phyloP scores from a whole-genome alignment of 2,113 vertebrate species.

The Ploceus nigricollis region DNA sequence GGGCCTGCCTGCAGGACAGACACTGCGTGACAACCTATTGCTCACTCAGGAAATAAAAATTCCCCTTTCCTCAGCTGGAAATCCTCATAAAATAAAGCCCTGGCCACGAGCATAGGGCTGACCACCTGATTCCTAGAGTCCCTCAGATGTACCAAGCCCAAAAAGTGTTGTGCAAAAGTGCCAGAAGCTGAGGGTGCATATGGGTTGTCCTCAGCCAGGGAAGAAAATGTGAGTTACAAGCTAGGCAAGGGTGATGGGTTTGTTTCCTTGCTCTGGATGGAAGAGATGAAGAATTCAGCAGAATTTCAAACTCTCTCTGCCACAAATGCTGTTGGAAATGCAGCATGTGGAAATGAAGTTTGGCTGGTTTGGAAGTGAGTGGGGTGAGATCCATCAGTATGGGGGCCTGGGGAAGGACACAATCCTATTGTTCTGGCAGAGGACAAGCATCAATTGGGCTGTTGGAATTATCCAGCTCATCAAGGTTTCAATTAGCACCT shows the following conservation, averaged over 20 bases:
- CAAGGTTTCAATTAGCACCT: not conserved
- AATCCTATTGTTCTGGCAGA: no score
- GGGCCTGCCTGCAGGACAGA: not conserved
- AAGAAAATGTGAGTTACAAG: no score
- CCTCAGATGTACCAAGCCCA: not conserved
- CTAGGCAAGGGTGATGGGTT: not conserved
- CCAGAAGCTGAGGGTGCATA: not conserved
- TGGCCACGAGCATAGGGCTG: no score
- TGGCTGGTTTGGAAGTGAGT: not conserved
- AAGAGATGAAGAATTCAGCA: not conserved
- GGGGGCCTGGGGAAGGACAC: not conserved
- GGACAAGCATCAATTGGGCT: accelerated
- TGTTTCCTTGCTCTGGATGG: accelerated
- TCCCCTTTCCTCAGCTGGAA: not conserved
- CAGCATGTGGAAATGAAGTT: not conserved
- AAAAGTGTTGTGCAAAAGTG: not conserved
- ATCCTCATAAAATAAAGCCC: not conserved
- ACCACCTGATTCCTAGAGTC: not conserved
- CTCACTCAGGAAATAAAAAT: not conserved
- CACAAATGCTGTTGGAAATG: not conserved
- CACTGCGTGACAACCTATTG: not conserved
- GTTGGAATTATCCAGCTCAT: not conserved
- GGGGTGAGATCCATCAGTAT: not conserved
- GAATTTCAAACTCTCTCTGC: not conserved
- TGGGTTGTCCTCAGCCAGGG: not conserved